Base-by-base conservation (phyloP, 2,888 invertebrate genomes). In the Lordiphosa fenestrarum region DNA sequence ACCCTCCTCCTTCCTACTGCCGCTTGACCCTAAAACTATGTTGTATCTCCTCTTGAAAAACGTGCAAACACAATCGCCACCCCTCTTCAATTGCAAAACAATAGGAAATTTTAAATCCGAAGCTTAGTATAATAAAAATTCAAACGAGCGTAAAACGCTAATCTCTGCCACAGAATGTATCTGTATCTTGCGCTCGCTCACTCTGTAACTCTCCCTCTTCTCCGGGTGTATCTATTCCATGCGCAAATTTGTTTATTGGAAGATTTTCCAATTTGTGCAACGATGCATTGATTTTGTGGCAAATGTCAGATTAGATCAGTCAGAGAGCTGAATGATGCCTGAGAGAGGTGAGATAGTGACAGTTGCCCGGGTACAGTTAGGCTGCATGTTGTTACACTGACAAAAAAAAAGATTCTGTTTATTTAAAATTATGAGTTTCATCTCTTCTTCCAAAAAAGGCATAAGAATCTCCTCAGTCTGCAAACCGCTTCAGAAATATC, bases 111-210 rank as follows among this genome's bases (percentile, higher is more conserved):
- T 73, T 72, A 82, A 86, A 86, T 84, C 86, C 72, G 41, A 64
- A 74, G 83, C 83, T 86, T 82, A 72, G 70, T 70, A 84, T 84
- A 86, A 86, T 86, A 70, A 83, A 87, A 85, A 88, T 81, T 86
- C 88, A 88, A 88, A 78, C 88, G 88, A 88, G 87, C 88, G 86
- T 88, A 83, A 88, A 88, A 86, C 88, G 88, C 85, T 88, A 88
- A 88, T 88, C 88, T 71, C 71, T 66, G 71, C 83, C 73, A 70
- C 76, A 85, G 64, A 69, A 36, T 39, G 53, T 60, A 47, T 54
- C 39, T 66, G 62, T 69, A 71, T 64, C 66, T 62, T 35, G 9
- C 36, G 36, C 39, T 30, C 50, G 64, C 54, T 64, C 58, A 52
- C 55, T 65, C 37, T 44, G 46, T 36, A 49, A 19, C 7, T 7